These are phyloP conservation scores for Isichthys henryi DNA, from an alignment of 2,113 vertebrate genomes.

Conservation along the genomic window DNA sequence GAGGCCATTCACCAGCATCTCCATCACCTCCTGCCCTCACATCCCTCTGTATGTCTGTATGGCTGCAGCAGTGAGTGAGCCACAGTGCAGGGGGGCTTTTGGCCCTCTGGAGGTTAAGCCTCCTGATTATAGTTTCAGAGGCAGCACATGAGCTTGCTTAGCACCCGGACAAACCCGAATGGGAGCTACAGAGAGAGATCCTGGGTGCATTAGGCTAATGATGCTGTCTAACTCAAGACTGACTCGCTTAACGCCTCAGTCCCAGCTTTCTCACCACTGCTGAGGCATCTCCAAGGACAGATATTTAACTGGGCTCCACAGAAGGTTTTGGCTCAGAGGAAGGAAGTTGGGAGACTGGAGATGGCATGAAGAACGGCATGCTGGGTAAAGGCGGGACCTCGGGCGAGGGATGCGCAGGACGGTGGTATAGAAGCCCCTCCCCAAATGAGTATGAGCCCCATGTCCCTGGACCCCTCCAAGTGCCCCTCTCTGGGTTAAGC, in stretches of 20 bases:
- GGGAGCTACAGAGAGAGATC: not conserved
- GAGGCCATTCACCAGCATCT: not conserved
- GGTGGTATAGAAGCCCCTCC: not conserved
- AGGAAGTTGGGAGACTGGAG: conserved; percentile 33
- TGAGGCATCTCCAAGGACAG: conserved; percentile 34
- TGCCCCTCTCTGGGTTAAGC: not conserved
- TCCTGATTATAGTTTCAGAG: not conserved
- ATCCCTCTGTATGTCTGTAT: not conserved
- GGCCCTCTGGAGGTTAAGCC: not conserved
- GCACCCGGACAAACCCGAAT: not conserved
- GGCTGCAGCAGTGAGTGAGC: not conserved
- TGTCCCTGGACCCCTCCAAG: not conserved
- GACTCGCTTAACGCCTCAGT: not conserved
- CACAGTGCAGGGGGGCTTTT: not conserved
- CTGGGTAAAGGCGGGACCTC: not conserved
- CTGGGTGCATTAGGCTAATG: not conserved
- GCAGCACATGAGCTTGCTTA: not conserved
- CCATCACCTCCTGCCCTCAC: conserved; percentile 8
- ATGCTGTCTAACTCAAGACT: not conserved
- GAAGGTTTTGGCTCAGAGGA: conserved; percentile 68
- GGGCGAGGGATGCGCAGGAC: conserved; percentile 31
- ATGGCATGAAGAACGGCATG: not conserved
- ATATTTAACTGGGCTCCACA: conserved; percentile 69
- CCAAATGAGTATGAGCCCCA: not conserved
- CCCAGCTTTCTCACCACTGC: conserved; percentile 14